Evolutionary conservation across 2,888 invertebrate species (phyloP).

Genomic region (Drosophila merina): DNA sequence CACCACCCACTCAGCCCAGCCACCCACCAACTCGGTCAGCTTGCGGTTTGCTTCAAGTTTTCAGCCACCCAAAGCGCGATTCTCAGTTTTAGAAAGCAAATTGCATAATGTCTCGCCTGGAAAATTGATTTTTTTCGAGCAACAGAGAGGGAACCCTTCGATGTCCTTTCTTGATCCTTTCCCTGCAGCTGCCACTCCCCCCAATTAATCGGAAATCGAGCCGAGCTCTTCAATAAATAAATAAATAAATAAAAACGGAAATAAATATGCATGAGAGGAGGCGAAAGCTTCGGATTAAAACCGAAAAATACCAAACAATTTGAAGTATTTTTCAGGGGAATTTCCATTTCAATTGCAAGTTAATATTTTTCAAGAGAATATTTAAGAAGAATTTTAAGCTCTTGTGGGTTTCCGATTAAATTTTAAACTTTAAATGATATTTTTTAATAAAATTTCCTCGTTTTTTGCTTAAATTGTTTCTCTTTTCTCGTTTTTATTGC

Average conservation of each 20-base stretch:
- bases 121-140: conserved; percentile 68
- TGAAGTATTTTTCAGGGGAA: not conserved
- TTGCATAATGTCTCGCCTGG: conserved; percentile 52
- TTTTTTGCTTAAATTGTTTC: not conserved
- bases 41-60: conserved; percentile 69
- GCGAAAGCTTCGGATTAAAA: conserved; percentile 18
- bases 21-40: conserved; percentile 48
- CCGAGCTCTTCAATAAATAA: conserved; percentile 3
- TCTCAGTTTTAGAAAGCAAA: conserved; percentile 5
- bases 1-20: not conserved
- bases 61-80: conserved; percentile 18
- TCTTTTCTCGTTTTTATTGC: not conserved
- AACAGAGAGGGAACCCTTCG: conserved; percentile 18
- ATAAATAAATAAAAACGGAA: conserved; percentile 41
- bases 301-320: not conserved
- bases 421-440: not conserved
- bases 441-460: not conserved
- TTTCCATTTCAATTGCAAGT: not conserved
- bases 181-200: no score
- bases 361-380: not conserved
- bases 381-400: no score
- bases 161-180: not conserved
- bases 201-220: no score
- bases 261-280: conserved; percentile 35
- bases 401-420: no score